These are phyloP conservation scores for Calyptomena viridis DNA, from an alignment of 2,113 vertebrate species.

Conservation along the genomic window DNA sequence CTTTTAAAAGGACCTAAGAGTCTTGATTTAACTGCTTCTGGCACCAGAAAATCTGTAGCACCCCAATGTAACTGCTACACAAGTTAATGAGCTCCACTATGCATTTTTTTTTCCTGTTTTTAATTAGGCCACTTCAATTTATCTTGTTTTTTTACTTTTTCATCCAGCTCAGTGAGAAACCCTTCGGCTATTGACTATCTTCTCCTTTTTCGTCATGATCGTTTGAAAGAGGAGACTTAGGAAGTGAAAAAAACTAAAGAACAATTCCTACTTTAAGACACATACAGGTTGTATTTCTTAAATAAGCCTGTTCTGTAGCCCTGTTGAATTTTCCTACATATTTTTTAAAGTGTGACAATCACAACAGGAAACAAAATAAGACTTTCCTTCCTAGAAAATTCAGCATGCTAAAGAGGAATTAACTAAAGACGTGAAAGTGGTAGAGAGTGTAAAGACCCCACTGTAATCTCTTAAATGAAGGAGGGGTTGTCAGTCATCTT, in stretches of 20 bases:
- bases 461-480: background rate
- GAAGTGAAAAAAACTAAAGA: background rate
- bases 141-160: background rate
- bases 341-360: background rate
- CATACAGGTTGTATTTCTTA: background rate
- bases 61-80: background rate
- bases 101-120: background rate
- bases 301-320: background rate
- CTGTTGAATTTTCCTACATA: background rate
- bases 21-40: background rate
- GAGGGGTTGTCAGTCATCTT: background rate
- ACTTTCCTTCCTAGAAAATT: background rate
- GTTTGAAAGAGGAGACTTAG: background rate
- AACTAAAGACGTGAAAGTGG: background rate
- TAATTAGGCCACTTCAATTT: background rate
- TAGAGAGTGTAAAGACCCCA: background rate
- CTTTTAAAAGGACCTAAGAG: background rate
- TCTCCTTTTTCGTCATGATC: background rate
- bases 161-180: background rate
- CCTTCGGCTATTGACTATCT: background rate
- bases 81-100: background rate
- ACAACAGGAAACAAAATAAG: background rate
- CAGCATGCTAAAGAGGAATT: background rate
- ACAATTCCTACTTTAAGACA: background rate
- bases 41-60: background rate